phyloP scores from a whole-genome alignment of 2,888 invertebrate genomes.

The Syritta pipiens region DNA sequence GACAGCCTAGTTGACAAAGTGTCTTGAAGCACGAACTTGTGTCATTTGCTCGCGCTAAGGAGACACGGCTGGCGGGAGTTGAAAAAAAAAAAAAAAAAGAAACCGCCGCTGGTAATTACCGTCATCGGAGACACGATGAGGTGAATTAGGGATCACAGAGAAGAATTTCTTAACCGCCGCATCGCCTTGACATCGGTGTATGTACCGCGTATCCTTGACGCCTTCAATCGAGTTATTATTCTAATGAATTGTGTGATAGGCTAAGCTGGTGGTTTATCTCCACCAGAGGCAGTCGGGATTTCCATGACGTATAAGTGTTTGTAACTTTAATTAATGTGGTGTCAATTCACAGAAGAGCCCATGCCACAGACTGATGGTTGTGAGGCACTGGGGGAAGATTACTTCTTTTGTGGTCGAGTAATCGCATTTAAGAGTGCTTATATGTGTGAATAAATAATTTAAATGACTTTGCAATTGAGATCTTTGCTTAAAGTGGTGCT shows the following conservation, averaged over 20 bases:
- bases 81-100: no score
- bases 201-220: not conserved
- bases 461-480: no score
- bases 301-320: not conserved
- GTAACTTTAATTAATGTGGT: conserved; percentile 12
- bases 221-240: not conserved
- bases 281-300: not conserved
- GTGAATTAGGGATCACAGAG: not conserved
- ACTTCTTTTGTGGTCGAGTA: no score
- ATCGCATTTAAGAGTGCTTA: no score
- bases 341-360: not conserved
- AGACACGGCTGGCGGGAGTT: not conserved
- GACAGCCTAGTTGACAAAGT: conserved; percentile 44
- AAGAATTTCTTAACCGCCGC: conserved; percentile 14
- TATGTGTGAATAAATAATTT: no score
- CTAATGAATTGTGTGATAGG: not conserved
- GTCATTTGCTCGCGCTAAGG: conserved; percentile 27
- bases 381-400: not conserved
- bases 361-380: not conserved
- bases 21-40: conserved; percentile 29
- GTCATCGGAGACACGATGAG: conserved; percentile 2
- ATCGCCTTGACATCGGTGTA: not conserved
- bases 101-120: conserved; percentile 15
- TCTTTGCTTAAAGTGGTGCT: no score
- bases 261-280: not conserved